Base-by-base conservation (phyloP, 2,888 invertebrate genomes). In the Nezara viridula region DNA sequence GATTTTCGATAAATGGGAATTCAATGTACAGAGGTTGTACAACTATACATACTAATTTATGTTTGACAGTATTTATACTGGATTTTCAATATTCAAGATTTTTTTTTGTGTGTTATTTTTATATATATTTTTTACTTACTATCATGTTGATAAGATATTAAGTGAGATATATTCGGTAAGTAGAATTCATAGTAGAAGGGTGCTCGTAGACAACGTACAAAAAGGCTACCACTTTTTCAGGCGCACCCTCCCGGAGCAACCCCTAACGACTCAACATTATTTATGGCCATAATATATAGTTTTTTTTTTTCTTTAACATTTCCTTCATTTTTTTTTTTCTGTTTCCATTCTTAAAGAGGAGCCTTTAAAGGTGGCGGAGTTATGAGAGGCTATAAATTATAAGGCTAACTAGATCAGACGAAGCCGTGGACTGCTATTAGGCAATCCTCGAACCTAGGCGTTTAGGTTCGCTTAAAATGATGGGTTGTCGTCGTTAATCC, bases 201-300 rank as follows among this genome's bases (percentile, higher is more conserved):
- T 73, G 44, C 5, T 5, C 19, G 37, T 32, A 32, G 66, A n/a
- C 37, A 37, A 32, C 32, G 14, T 81, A 81, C 81, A 81, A 81
- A 81, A 81, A 81, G 81, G 81, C 81, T 81, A 44, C 81, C n/a
- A 47, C 44, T 81, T 81, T 81, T 81, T 81, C 37, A 40, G 24
- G 16, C 44, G n/a, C 44, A 44, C 81, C 81, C 81, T 47, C 86
- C 60, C n/a, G 9, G 14, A 86, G 37, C 50, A 86, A 40, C 86
- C 86, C 86, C 55, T 86, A 86, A 86, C 86, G 52, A 86, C 86
- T 55, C 40, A 2, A 37, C 60, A 37, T 86, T 86, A 86, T 86
- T 86, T 86, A 86, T 86, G 55, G 14, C 86, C 50, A 44, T 52
- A 86, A 55, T 86, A 52, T 86, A 86, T 86, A 55, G 50, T 86